Evolutionary conservation across 2,797 vertebrate species (phyloP).

Genomic region (Meda fulgida): DNA sequence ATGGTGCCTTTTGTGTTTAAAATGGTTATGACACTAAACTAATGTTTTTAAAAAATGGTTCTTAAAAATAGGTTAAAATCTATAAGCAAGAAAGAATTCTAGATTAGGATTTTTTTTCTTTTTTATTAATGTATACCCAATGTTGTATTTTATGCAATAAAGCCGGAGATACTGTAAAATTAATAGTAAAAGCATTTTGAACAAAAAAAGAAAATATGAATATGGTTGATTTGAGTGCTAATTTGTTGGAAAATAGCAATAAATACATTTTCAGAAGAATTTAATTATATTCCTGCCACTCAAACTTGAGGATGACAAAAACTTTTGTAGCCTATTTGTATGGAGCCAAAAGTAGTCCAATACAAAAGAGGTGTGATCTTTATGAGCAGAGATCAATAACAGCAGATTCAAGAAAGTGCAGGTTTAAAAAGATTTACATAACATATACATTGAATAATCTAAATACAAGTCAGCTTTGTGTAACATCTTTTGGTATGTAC

Average conservation of each 20-base stretch:
- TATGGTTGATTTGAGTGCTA: neutral
- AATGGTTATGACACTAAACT: neutral
- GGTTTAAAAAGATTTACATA: neutral
- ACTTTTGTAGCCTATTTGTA: neutral
- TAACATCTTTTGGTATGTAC: neutral
- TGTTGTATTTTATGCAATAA: neutral
- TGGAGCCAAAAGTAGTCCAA: neutral
- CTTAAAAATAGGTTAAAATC: neutral
- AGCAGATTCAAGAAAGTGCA: neutral
- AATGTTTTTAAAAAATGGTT: neutral
- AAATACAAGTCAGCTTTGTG: neutral
- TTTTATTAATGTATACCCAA: neutral
- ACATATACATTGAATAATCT: neutral
- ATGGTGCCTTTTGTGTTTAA: neutral
- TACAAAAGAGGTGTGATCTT: neutral
- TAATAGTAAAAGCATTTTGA: conserved; percentile 21
- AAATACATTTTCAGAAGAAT: neutral
- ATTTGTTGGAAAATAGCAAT: neutral
- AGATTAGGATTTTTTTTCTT: neutral
- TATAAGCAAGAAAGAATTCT: neutral
- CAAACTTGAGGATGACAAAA: neutral
- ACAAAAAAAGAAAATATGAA: neutral
- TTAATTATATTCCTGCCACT: neutral
- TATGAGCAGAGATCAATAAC: neutral
- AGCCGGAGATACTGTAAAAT: neutral